Conservation (phyloP, 2,797 vertebrate species). For the Pseudomugil tenellus region DNA sequence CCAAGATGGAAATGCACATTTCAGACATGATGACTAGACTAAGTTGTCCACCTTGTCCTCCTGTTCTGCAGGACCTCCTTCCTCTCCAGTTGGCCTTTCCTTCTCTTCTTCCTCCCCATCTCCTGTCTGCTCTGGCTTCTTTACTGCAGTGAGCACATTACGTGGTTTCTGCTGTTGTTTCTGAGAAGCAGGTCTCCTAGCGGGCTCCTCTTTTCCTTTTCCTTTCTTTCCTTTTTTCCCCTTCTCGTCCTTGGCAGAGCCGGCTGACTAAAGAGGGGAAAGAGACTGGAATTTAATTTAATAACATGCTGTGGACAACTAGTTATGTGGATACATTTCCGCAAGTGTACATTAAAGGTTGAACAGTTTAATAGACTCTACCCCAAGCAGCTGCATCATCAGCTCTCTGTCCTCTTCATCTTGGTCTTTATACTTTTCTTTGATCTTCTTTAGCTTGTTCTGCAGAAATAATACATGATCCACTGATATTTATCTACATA, state of each 20-base stretch:
- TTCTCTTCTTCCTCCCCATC: slow-evolving; percentile 62
- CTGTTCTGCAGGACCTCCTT: slow-evolving; percentile 77
- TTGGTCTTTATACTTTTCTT: slow-evolving; percentile 98
- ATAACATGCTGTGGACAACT: background rate
- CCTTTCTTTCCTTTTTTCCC: slow-evolving; percentile 91
- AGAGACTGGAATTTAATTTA: background rate
- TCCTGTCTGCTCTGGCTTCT: slow-evolving; percentile 59
- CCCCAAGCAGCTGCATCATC: slow-evolving; percentile 96
- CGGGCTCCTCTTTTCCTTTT: slow-evolving; percentile 85
- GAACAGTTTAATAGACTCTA: slow-evolving; percentile 68
- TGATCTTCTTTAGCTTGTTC: slow-evolving; percentile 99
- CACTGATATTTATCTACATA: background rate
- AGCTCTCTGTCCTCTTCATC: slow-evolving; percentile 98
- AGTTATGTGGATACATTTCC: background rate
- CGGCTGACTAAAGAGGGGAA: slow-evolving; percentile 85
- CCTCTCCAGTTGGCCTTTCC: slow-evolving; percentile 67
- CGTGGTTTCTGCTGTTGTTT: slow-evolving; percentile 82
- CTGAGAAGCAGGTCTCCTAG: slow-evolving; percentile 79
- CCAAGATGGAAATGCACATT: too few relatives aligned
- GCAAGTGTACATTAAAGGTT: background rate
- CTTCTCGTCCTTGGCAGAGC: slow-evolving; percentile 90
- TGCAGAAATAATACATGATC: slow-evolving; percentile 63
- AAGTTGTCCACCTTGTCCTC: slow-evolving; percentile 88
- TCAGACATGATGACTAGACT: too few relatives aligned
- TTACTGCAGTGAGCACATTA: slow-evolving; percentile 45